Percentiles rank a stretch among this genome's conserved stretches.
Conservation (phyloP, 2,888 invertebrate genomes). For the Nowickia ferox region DNA sequence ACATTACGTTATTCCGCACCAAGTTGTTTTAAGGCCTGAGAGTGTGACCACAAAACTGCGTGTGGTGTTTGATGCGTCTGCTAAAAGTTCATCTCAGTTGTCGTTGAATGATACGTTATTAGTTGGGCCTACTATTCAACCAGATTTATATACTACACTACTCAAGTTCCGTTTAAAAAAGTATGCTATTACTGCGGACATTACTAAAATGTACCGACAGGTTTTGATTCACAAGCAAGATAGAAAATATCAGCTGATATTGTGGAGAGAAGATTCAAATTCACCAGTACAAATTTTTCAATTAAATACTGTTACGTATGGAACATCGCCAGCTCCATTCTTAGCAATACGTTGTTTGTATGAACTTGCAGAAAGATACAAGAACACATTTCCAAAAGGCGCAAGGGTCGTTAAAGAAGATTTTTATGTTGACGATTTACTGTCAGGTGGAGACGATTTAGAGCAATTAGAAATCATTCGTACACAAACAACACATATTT, state of each 20-base stretch:
- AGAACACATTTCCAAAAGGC: too few species aligned
- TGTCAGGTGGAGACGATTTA: too few species aligned
- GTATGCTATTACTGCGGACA: constrained; percentile 52
- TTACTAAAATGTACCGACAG: constrained; percentile 61
- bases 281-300: too few species aligned
- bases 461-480: too few species aligned
- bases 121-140: constrained; percentile 55
- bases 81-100: constrained; percentile 53
- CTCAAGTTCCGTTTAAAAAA: constrained; percentile 33
- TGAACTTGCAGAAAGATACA: too few species aligned
- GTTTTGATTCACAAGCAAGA: constrained; percentile 3
- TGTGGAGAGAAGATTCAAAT: too few species aligned
- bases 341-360: too few species aligned
- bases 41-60: constrained; percentile 57
- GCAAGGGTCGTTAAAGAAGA: too few species aligned
- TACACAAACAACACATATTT: constrained; percentile 7
- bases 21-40: constrained; percentile 55
- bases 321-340: too few species aligned
- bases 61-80: constrained; percentile 66
- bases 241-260: too few species aligned
- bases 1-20: constrained; percentile 63
- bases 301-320: too few species aligned
- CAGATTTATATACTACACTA: constrained; percentile 38
- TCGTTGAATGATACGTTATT: constrained; percentile 62
- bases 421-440: too few species aligned